Evolutionary conservation across 2,113 vertebrate genomes (phyloP).

Genomic region (Syngnathus typhle): DNA sequence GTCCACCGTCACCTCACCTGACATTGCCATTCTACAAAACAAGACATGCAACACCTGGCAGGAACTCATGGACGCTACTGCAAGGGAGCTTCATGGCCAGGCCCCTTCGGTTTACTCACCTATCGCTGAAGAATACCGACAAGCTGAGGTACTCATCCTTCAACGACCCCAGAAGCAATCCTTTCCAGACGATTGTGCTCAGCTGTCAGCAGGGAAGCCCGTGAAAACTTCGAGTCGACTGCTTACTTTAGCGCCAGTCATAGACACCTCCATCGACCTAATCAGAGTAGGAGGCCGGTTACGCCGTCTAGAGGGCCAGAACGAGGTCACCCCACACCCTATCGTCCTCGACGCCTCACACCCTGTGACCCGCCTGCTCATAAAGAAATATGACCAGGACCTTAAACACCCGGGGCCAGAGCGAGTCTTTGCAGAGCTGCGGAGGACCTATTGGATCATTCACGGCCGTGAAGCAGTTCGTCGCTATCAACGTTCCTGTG

Average conservation of each 20-base stretch:
- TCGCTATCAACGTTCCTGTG: background rate
- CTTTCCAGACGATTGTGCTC: conserved; percentile 6
- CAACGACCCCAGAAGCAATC: conserved; percentile 3
- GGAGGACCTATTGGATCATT: background rate
- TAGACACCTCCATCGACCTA: background rate
- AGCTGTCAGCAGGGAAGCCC: background rate
- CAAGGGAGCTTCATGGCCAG: background rate
- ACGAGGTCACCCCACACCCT: background rate
- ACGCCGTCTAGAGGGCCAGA: background rate
- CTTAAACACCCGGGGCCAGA: background rate
- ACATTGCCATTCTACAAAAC: background rate
- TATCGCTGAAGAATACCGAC: conserved; percentile 4
- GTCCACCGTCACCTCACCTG: background rate
- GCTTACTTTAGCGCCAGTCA: background rate
- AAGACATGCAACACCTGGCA: conserved; percentile 12
- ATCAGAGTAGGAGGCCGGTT: conserved; percentile 1
- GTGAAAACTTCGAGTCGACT: background rate
- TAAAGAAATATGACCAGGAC: no score
- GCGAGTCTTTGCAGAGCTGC: background rate
- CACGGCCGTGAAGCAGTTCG: background rate
- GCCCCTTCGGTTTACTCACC: background rate
- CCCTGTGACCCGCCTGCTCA: background rate
- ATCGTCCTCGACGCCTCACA: conserved; percentile 17
- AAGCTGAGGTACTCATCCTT: background rate
- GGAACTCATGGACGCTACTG: conserved; percentile 9